These are phyloP conservation scores for Globodera ellingtonae DNA, from an alignment of 1,140 invertebrate species.

Conservation along the genomic window DNA sequence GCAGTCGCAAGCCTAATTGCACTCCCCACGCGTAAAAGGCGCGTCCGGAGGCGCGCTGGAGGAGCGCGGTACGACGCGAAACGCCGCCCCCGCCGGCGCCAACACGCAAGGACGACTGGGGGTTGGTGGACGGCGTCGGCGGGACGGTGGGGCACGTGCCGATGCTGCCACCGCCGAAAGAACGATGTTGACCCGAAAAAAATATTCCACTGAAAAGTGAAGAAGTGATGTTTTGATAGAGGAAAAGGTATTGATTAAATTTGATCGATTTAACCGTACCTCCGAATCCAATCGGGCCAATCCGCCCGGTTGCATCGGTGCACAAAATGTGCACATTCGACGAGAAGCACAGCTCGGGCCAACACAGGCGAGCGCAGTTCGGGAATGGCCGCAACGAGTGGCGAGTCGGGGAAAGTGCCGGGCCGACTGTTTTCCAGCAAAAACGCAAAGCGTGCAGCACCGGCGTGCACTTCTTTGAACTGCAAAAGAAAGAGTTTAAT, in stretches of 20 bases:
- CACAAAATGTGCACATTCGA: slow-evolving; percentile 94
- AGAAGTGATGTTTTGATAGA: not conserved
- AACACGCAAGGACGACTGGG: slow-evolving; percentile 26
- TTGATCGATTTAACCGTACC: slow-evolving; percentile 70
- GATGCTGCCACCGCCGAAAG: slow-evolving; percentile 50
- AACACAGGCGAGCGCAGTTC: slow-evolving; percentile 75
- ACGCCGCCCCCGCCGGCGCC: slow-evolving; percentile 23
- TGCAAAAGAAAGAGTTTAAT: slow-evolving; percentile 49
- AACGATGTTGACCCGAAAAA: not conserved
- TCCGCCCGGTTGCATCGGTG: slow-evolving; percentile 95
- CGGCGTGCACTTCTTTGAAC: slow-evolving; percentile 75
- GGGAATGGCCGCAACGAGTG: slow-evolving; percentile 87
- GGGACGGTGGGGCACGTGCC: slow-evolving; percentile 61
- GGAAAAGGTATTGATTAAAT: not conserved
- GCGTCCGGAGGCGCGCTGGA: slow-evolving; percentile 88
- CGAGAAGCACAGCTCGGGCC: slow-evolving; percentile 78
- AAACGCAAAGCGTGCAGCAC: slow-evolving; percentile 82
- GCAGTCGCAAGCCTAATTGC: slow-evolving; percentile 65
- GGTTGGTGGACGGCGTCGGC: slow-evolving; percentile 17
- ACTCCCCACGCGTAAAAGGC: slow-evolving; percentile 96
- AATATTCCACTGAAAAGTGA: slow-evolving; percentile 21
- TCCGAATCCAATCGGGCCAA: slow-evolving; percentile 94
- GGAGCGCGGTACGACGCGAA: slow-evolving; percentile 75
- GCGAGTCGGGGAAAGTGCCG: slow-evolving; percentile 89
- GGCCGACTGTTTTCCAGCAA: slow-evolving; percentile 91